Percentiles rank a stretch among this genome's conserved stretches.
Conservation (phyloP, 2,888 invertebrate genomes). For the Polietes domitor region DNA sequence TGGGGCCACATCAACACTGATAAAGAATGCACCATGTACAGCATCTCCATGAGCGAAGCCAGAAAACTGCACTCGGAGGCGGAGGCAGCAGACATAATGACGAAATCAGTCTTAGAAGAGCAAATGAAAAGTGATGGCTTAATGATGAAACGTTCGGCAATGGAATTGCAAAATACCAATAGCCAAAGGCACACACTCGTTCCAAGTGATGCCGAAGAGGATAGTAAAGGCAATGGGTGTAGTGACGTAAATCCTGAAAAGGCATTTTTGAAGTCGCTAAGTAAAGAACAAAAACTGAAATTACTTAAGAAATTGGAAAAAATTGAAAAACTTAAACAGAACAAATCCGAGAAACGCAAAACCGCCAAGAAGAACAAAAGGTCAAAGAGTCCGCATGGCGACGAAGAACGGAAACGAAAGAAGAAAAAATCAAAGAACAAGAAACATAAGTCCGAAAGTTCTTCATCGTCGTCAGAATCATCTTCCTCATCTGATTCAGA, state of each 20-base stretch:
- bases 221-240: conserved; percentile 68
- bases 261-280: conserved; percentile 91
- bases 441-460: conserved; percentile 46
- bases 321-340: conserved; percentile 82
- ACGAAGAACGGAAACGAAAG: conserved; percentile 26
- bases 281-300: conserved; percentile 94
- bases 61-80: conserved; percentile 85
- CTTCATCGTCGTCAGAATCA: conserved; percentile 66
- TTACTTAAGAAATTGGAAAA: conserved; percentile 90
- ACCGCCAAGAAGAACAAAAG: conserved; percentile 71
- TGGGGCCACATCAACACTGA: conserved; percentile 95
- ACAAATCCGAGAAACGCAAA: conserved; percentile 73
- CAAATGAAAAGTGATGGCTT: conserved; percentile 96
- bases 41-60: conserved; percentile 91
- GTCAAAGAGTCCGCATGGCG: conserved; percentile 49
- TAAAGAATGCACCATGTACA: conserved; percentile 97
- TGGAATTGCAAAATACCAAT: conserved; percentile 83
- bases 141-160: conserved; percentile 90
- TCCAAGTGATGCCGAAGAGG: conserved; percentile 81
- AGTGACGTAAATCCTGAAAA: conserved; percentile 84
- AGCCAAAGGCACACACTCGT: conserved; percentile 83
- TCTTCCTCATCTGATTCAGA: conserved; percentile 38
- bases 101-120: conserved; percentile 88
- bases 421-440: conserved; percentile 39
- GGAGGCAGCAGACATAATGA: conserved; percentile 85